Base-by-base conservation (phyloP, 2,888 invertebrate genomes). In the Tachystola acroxantha region DNA sequence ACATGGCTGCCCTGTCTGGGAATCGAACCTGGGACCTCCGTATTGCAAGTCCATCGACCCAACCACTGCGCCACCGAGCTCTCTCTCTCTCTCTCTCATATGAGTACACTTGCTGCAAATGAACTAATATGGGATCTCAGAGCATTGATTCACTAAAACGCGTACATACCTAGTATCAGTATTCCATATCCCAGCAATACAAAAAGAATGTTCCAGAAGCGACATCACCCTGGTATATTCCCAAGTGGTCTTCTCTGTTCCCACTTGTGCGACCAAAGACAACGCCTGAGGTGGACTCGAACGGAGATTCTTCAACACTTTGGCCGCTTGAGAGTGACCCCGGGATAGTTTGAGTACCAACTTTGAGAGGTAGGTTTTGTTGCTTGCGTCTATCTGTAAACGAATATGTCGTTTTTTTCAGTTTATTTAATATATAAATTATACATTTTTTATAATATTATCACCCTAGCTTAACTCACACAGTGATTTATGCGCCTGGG, bases 311-410 rank as follows among this genome's bases (percentile, higher is more conserved):
- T 79, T 76, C 1, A 86, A 46, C 0, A 86, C 84, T 52, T 82
- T 84, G 0, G 64, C 48, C 0, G 84, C 66, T 50, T 85, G 87
- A 0, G 87, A 86, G 43, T 84, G 84, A 0, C 88, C 88, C 0
- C 87, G 56, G 0, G 88, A 84, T 0, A 88, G 53, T 41, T 85
- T 85, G 1, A 87, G 62, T 0, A 88, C 84, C 5, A 88, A 39
- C 36, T 84, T 85, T 0, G 85, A 81, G 13, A 87, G 47, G 42
- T 78, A 81, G 0, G 80, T 81, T 27, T 84, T 86, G 55, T 88
- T 88, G 62, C 80, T 85, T 0, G 85, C 82, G 32, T 87, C 86
- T 34, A 88, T 86, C 88, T 88, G 68, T 19, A 61, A 65, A n/a
- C n/a, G n/a, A n/a, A n/a, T n/a, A n/a, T n/a, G n/a, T n/a, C n/a